phyloP scores from a whole-genome alignment of 2,888 invertebrate species.

The Chesias legatella region DNA sequence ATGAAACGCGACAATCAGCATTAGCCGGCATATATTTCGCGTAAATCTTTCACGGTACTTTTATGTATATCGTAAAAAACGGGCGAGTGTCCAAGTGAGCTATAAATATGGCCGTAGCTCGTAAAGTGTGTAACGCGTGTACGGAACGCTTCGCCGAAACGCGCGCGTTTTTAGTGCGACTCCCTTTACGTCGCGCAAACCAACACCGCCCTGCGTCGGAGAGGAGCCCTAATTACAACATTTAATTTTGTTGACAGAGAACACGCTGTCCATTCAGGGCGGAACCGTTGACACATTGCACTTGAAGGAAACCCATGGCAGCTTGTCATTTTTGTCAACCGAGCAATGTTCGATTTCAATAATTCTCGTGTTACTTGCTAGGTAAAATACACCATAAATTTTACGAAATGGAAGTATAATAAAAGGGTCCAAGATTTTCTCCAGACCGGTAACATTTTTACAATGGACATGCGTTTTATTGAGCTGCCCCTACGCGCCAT shows the following conservation, averaged over 20 bases:
- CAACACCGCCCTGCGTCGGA: not conserved
- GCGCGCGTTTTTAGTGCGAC: conserved; percentile 11
- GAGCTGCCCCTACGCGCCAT: conserved; percentile 13
- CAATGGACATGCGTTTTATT: conserved; percentile 16
- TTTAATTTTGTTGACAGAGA: conserved; percentile 5
- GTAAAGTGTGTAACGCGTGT: conserved; percentile 46
- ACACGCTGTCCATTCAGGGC: not conserved
- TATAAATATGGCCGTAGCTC: conserved; percentile 61
- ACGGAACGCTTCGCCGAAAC: conserved; percentile 16
- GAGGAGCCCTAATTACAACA: no score
- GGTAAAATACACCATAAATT: no score
- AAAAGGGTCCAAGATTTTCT: no score
- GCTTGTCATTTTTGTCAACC: no score
- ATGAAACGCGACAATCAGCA: conserved; percentile 64
- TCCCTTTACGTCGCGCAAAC: conserved; percentile 11
- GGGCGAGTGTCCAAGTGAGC: conserved; percentile 67
- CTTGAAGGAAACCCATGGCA: no score
- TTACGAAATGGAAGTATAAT: not conserved
- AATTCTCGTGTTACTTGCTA: no score
- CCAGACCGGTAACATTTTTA: conserved; percentile 8
- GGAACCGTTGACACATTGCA: no score
- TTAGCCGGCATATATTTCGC: conserved; percentile 75
- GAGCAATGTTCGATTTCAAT: no score
- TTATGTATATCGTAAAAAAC: conserved; percentile 80
- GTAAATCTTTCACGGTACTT: conserved; percentile 77